Evolutionary conservation across 2,113 vertebrate species (phyloP).

Genomic region (Merops nubicus): DNA sequence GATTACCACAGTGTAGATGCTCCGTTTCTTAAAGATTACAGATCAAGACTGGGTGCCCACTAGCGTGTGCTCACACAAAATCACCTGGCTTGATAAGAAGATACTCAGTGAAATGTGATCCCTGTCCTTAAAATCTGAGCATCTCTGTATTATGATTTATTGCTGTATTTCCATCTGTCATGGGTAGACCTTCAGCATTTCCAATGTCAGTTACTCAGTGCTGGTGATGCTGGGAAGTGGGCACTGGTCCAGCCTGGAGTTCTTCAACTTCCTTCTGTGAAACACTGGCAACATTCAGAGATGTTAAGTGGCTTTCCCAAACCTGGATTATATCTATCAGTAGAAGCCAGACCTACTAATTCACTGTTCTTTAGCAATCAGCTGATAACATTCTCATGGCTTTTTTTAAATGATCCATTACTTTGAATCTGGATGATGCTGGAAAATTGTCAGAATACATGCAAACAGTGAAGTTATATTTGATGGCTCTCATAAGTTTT

Average conservation of each 20-base stretch:
- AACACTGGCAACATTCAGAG: neutral
- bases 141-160: conserved; percentile 1
- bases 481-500: neutral
- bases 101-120: neutral
- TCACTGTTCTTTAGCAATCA: neutral
- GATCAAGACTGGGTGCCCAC: neutral
- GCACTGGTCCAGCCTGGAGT: neutral
- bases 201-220: neutral
- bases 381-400: neutral
- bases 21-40: neutral
- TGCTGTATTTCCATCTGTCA: neutral
- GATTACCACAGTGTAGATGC: neutral
- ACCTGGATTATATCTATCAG: neutral
- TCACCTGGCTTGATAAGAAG: neutral
- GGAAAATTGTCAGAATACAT: neutral
- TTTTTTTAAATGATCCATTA: neutral
- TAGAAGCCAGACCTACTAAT: neutral
- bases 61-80: neutral
- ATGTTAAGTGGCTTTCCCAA: neutral
- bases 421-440: neutral
- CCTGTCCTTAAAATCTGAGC: neutral
- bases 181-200: neutral
- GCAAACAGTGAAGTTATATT: neutral
- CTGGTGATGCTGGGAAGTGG: neutral
- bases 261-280: conserved; percentile 21